Percentiles rank a stretch among this genome's conserved stretches.
Conservation (phyloP, 1,140 invertebrate species). For the Lysiphlebus fabarum region DNA sequence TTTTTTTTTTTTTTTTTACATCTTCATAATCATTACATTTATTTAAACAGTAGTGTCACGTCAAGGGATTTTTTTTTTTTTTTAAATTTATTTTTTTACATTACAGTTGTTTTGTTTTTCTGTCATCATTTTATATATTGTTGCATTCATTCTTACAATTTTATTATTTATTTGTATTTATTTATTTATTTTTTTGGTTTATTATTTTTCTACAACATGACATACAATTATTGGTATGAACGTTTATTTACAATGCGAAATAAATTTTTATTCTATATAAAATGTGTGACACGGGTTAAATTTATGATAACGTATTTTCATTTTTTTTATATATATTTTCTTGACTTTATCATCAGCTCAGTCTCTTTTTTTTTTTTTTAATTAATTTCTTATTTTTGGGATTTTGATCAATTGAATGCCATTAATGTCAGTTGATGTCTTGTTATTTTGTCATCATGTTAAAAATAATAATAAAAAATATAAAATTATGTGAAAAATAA, state of each 20-base stretch:
- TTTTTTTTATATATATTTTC: background rate
- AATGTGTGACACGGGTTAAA: conserved; percentile 10
- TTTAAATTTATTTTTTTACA: too few relatives aligned
- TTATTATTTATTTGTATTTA: conserved; percentile 20
- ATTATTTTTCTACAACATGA: conserved; percentile 35
- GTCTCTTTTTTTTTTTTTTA: too few relatives aligned
- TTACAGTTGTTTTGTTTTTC: conserved; percentile 16
- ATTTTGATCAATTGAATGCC: too few relatives aligned
- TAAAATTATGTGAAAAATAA: too few relatives aligned
- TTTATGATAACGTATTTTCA: conserved; percentile 2
- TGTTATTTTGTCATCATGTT: too few relatives aligned
- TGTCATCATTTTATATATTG: conserved; percentile 32
- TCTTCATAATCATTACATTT: conserved; percentile 44
- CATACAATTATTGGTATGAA: conserved; percentile 30
- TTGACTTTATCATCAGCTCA: too few relatives aligned
- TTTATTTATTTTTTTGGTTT: conserved; percentile 25
- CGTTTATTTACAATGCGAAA: conserved; percentile 22
- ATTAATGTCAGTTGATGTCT: too few relatives aligned
- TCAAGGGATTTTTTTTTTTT: conserved; percentile 44
- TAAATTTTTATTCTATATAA: conserved; percentile 11
- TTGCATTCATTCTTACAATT: conserved; percentile 22
- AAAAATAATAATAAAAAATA: too few relatives aligned
- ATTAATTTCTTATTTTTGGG: background rate
- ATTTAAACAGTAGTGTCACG: conserved; percentile 47
- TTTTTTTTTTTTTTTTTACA: conserved; percentile 16